phyloP scores from a whole-genome alignment of 2,888 invertebrate species.

The Melipona beecheii region DNA sequence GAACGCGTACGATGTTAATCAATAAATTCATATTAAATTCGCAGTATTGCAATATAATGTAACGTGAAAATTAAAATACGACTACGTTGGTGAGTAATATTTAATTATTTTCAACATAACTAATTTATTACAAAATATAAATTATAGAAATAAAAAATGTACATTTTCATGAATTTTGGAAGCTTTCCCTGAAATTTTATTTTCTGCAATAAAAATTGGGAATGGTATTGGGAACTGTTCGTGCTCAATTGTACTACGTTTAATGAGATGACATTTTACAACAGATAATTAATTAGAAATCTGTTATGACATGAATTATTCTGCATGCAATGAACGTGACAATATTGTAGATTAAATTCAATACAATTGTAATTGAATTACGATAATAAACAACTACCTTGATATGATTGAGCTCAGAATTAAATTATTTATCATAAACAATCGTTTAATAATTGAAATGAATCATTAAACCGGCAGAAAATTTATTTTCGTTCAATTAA shows the following conservation, averaged over 20 bases:
- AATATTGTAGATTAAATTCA: background rate
- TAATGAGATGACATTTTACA: background rate
- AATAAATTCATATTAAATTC: no score
- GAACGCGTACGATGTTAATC: no score
- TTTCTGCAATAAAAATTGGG: rapidly evolving
- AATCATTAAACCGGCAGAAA: background rate
- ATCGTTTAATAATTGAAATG: background rate
- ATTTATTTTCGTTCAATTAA: background rate
- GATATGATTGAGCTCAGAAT: background rate
- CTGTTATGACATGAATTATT: background rate
- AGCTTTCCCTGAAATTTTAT: background rate
- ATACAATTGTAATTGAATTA: background rate
- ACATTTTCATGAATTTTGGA: no score
- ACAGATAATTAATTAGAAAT: background rate
- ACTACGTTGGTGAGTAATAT: no score
- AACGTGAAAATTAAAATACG: no score
- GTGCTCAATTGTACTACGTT: background rate
- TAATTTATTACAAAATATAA: no score
- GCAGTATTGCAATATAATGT: no score
- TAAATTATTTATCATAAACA: background rate
- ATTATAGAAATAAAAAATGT: no score
- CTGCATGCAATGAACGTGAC: background rate
- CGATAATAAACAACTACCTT: background rate
- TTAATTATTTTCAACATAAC: no score
- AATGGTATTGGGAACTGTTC: background rate